phyloP scores from a whole-genome alignment of 2,797 vertebrate genomes.

The Phrynocephalus guinanensis region DNA sequence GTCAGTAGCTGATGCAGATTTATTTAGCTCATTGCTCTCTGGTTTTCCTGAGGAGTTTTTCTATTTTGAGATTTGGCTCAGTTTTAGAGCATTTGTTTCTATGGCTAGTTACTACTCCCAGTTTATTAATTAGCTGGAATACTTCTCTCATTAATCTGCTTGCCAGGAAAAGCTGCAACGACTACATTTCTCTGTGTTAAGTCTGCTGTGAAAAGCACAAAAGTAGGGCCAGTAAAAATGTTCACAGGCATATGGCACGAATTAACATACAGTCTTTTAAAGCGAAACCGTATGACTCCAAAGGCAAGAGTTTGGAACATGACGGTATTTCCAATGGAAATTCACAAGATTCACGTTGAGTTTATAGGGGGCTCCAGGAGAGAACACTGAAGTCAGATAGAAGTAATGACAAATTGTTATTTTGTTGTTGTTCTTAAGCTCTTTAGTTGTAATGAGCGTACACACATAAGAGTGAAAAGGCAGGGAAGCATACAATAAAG shows the following conservation, averaged over 20 bases:
- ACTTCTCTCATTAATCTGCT: background rate
- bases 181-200: background rate
- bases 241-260: background rate
- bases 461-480: background rate
- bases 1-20: background rate
- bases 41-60: background rate
- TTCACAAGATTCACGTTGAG: background rate
- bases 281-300: background rate
- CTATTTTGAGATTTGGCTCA: background rate
- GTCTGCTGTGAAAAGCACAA: background rate
- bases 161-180: constrained; percentile 1
- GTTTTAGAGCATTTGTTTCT: background rate
- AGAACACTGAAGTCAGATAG: background rate
- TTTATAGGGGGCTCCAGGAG: background rate
- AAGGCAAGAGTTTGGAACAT: background rate
- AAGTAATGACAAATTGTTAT: background rate
- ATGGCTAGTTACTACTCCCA: background rate
- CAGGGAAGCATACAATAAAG: background rate
- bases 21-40: background rate
- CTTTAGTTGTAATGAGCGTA: background rate
- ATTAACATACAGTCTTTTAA: background rate
- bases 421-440: background rate
- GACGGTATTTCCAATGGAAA: background rate
- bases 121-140: constrained; percentile 16
- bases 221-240: background rate